These are phyloP conservation scores for Corvus hawaiiensis DNA, from an alignment of 2,113 vertebrate species.

Conservation along the genomic window DNA sequence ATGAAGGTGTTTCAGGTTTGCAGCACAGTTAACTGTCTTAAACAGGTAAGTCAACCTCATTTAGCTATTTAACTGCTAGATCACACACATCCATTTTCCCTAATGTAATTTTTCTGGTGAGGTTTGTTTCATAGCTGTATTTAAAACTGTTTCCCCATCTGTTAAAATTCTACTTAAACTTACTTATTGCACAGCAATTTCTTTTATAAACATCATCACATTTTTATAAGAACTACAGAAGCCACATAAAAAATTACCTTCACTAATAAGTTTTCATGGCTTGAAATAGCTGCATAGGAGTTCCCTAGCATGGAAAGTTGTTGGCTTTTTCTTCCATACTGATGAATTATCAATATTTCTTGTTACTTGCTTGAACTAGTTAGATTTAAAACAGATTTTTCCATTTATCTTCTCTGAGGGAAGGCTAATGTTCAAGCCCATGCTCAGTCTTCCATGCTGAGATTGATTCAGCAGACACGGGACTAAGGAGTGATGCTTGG, in stretches of 20 bases:
- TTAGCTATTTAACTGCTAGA: not conserved
- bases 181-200: not conserved
- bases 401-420: not conserved
- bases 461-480: not conserved
- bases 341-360: not conserved
- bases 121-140: not conserved
- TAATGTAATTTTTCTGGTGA: not conserved
- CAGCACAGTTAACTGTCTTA: not conserved
- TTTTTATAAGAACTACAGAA: not conserved
- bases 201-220: not conserved
- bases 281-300: not conserved
- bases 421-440: not conserved
- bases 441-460: not conserved
- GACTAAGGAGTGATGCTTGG: not conserved
- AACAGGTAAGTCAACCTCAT: not conserved
- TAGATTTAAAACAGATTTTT: not conserved
- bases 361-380: not conserved
- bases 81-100: not conserved
- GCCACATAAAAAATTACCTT: not conserved
- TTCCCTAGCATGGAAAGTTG: not conserved
- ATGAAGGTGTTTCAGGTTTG: not conserved
- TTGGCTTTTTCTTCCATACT: not conserved
- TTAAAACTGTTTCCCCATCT: not conserved
- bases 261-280: not conserved
- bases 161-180: not conserved